Evolutionary conservation across 2,113 vertebrate genomes (phyloP).

Genomic region (Microcebus tavaratra): DNA sequence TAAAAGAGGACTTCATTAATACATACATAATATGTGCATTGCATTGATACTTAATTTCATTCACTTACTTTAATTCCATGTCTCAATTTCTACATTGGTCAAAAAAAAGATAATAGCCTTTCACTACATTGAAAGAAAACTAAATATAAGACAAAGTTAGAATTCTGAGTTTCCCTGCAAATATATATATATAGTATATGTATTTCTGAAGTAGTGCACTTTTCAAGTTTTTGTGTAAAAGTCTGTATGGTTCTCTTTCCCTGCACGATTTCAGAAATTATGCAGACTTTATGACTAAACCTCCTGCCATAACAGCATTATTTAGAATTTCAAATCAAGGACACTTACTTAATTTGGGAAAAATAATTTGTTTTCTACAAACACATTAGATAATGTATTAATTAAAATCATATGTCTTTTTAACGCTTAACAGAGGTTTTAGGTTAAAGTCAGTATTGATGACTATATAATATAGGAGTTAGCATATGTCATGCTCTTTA

Average conservation of each 20-base stretch:
- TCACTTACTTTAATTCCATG: neutral
- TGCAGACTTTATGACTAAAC: neutral
- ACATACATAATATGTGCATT: neutral
- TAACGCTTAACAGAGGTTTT: slow-evolving; percentile 31
- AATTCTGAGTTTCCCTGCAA: neutral
- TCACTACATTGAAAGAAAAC: neutral
- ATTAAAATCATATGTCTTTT: slow-evolving; percentile 58
- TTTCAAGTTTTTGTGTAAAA: neutral
- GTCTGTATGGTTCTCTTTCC: neutral
- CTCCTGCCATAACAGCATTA: neutral
- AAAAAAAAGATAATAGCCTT: neutral
- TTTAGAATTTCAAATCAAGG: neutral
- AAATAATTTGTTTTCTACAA: slow-evolving; percentile 8
- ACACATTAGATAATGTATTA: slow-evolving; percentile 36
- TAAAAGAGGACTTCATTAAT: neutral
- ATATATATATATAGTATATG: neutral
- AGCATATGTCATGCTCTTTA: slow-evolving; percentile 51
- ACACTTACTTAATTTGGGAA: neutral
- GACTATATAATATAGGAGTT: slow-evolving; percentile 59
- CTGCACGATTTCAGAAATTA: neutral
- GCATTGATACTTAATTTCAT: neutral
- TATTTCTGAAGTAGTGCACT: neutral
- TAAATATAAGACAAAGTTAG: neutral
- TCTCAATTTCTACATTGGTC: neutral
- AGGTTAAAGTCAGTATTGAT: slow-evolving; percentile 64